These are phyloP conservation scores for Porites cylindrica DNA, from an alignment of 92 coral and sea anemone species.

Conservation along the genomic window DNA sequence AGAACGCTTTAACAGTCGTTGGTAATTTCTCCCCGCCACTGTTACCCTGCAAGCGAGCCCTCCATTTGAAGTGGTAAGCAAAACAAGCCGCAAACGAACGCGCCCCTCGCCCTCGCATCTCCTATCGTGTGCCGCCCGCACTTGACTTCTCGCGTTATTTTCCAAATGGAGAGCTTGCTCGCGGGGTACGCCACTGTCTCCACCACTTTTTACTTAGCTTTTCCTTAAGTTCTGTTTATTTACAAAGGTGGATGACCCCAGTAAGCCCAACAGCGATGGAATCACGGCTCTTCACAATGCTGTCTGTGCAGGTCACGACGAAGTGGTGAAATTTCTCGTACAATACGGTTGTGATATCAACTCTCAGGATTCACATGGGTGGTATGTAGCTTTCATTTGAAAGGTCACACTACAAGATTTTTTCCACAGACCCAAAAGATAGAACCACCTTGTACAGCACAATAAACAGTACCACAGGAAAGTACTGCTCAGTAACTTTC, in stretches of 20 bases:
- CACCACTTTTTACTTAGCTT: too few relatives aligned
- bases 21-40: background rate
- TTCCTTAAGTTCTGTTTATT: background rate
- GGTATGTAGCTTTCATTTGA: constrained; percentile 43
- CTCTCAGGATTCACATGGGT: constrained; percentile 97
- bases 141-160: too few relatives aligned
- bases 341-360: constrained; percentile 96
- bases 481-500: constrained; percentile 8
- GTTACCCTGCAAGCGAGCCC: background rate
- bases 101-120: too few relatives aligned
- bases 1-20: background rate
- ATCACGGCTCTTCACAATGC: constrained; percentile 98
- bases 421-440: background rate
- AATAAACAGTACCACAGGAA: background rate
- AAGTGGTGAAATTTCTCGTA: constrained; percentile 84
- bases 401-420: background rate
- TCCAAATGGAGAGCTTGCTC: too few relatives aligned
- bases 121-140: too few relatives aligned
- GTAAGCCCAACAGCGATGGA: constrained; percentile 93
- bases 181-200: too few relatives aligned
- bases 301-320: constrained; percentile 94
- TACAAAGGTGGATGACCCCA: constrained; percentile 91
- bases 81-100: too few relatives aligned
- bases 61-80: too few relatives aligned
- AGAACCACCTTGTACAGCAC: background rate